These are phyloP conservation scores for Meandrina meandrites DNA, from an alignment of 92 coral and sea anemone species.

Conservation along the genomic window DNA sequence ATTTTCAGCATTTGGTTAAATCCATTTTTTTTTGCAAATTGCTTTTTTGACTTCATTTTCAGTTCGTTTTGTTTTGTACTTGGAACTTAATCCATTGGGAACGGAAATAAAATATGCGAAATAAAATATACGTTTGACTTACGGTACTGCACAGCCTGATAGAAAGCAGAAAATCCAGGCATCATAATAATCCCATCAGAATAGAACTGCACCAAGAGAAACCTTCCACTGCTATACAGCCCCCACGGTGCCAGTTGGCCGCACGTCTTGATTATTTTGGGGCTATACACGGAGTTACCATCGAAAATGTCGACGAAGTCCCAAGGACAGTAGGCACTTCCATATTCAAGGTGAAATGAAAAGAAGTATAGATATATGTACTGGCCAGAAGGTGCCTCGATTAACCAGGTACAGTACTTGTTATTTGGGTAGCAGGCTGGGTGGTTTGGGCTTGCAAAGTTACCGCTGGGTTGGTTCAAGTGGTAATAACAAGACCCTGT, in stretches of 20 bases:
- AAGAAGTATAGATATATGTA: background rate
- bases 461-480: background rate
- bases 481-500: background rate
- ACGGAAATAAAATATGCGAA: too few relatives aligned
- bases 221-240: slow-evolving; percentile 26
- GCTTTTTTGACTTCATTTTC: too few relatives aligned
- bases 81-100: too few relatives aligned
- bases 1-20: too few relatives aligned
- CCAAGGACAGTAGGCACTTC: slow-evolving; percentile 4
- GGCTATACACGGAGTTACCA: background rate
- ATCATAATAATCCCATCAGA: background rate
- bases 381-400: background rate
- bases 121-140: background rate
- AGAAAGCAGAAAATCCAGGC: background rate
- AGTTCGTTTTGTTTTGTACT: too few relatives aligned
- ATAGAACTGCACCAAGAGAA: slow-evolving; percentile 2
- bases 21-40: too few relatives aligned
- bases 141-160: background rate
- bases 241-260: background rate
- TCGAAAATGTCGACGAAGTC: slow-evolving; percentile 37
- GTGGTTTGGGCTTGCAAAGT: slow-evolving; percentile 5
- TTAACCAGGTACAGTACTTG: slow-evolving; percentile 6
- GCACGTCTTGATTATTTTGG: background rate
- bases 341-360: background rate
- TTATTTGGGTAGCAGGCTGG: slow-evolving; percentile 5